Base-by-base conservation (phyloP, 2,888 invertebrate species). In the Scelioninae gen. 1 region DNA sequence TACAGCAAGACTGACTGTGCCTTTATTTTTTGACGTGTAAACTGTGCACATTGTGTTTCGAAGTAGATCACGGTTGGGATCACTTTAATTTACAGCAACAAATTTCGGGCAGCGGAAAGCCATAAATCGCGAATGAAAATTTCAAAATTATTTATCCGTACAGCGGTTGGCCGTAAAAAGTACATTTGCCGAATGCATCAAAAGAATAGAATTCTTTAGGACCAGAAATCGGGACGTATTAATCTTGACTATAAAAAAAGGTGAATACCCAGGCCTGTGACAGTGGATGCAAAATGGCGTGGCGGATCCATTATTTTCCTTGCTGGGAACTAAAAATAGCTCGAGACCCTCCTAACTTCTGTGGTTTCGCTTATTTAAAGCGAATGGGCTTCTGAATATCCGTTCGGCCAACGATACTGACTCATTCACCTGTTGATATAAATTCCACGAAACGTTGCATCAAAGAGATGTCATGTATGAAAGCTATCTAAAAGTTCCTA, bases 381-480 rank as follows among this genome's bases (percentile, higher is more conserved):
- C 38, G 76, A 47, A 76, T 78, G 60, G 49, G 77, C 55, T 31
- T 72, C 66, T 68, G 68, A 79, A 85, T 82, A 84, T 86, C 84
- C 84, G 77, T 84, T 86, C 80, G 79, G 82, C 51, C 77, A 76
- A 84, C 82, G 78, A 83, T 82, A 84, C 82, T 80, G 77, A 84
- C 86, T 89, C 84, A 87, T 89, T 90, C 90, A 91, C 90, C 91
- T 90, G 90, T 91, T 90, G 91, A 90, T 90, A 87, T 84, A 88
- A 86, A 86, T 87, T 88, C 83, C 84, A 82, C 84, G 78, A 69
- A 77, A 74, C 69, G 74, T 49, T 38, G 65, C 78, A 81, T 83
- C 81, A 86, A 84, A 85, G 78, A 71, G 69, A 82, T 66, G 38
- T 53, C 68, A 55, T 63, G 34, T 47, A 65, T 43, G 47, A 5